Evolutionary conservation across 2,113 vertebrate genomes (phyloP).

Genomic region (Gambusia holbrooki): DNA sequence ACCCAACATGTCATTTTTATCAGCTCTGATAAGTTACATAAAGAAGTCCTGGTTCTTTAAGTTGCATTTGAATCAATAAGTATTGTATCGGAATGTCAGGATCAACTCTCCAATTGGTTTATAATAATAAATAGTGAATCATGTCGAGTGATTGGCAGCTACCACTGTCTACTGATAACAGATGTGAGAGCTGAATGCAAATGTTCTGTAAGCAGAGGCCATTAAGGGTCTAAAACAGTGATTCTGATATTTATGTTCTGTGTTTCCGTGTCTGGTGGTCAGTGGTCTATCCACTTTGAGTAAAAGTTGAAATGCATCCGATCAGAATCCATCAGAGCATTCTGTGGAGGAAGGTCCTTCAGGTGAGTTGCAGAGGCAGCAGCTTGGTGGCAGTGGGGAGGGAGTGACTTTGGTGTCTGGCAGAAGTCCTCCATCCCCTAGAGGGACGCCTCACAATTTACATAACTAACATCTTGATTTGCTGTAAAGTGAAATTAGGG

Average conservation of each 20-base stretch:
- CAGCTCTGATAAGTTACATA: too few species aligned
- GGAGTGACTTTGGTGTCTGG: conserved; percentile 69
- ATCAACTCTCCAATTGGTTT: too few species aligned
- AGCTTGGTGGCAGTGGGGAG: conserved; percentile 34
- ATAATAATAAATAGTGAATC: too few species aligned
- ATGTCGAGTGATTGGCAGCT: too few species aligned
- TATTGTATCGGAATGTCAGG: too few species aligned
- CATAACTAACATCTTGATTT: conserved; percentile 82
- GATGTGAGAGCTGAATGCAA: not conserved
- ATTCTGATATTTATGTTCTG: not conserved
- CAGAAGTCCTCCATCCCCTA: conserved; percentile 51
- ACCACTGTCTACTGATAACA: not conserved
- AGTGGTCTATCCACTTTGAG: not conserved
- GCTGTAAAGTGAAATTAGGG: conserved; percentile 76
- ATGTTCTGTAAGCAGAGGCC: not conserved
- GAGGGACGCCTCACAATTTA: conserved; percentile 63
- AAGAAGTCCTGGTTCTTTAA: too few species aligned
- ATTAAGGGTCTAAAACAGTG: too few species aligned
- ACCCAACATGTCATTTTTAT: too few species aligned
- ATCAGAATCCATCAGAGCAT: conserved; percentile 15
- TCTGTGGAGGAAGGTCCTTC: conserved; percentile 44
- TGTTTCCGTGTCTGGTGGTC: not conserved
- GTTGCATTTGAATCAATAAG: too few species aligned
- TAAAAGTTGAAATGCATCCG: not conserved
- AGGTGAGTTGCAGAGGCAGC: conserved; percentile 56